Evolutionary conservation across 2,888 invertebrate species (phyloP).

Genomic region (Aphodius granarius): DNA sequence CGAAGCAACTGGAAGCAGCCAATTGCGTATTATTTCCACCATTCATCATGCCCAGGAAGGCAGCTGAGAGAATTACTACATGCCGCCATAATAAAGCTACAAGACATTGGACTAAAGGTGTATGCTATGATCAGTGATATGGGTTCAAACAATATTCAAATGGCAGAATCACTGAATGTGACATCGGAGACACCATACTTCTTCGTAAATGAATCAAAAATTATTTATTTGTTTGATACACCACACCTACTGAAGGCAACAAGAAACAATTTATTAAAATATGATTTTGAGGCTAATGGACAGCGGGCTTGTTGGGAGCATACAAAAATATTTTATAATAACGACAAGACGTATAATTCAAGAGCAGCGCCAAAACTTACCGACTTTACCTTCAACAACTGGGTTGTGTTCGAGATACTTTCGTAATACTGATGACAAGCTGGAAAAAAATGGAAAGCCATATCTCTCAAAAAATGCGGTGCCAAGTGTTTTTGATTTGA

Average conservation of each 20-base stretch:
- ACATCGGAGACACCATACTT: slow-evolving; percentile 28
- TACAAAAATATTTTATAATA: slow-evolving; percentile 30
- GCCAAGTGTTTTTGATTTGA: no score
- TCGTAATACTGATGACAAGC: no score
- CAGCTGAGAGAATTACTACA: slow-evolving; percentile 17
- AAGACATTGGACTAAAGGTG: not conserved
- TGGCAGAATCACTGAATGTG: slow-evolving; percentile 25
- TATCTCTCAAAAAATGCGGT: no score
- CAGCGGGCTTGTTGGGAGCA: slow-evolving; percentile 24
- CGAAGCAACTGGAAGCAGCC: slow-evolving; percentile 28
- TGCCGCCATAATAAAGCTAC: slow-evolving; percentile 11
- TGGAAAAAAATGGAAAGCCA: no score
- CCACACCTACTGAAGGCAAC: slow-evolving; percentile 29
- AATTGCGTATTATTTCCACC: slow-evolving; percentile 26
- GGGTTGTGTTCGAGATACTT: no score
- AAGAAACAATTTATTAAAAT: slow-evolving; percentile 31
- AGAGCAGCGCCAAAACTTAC: slow-evolving; percentile 32
- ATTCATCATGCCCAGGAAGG: not conserved
- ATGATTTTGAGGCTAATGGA: slow-evolving; percentile 18
- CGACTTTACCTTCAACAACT: slow-evolving; percentile 14
- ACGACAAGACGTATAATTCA: slow-evolving; percentile 25
- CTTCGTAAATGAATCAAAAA: slow-evolving; percentile 26
- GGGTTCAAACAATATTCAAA: slow-evolving; percentile 6
- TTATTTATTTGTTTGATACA: slow-evolving; percentile 35
- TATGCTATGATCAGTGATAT: slow-evolving; percentile 20